A percentile compares a stretch with the other conserved stretches of the same genome.
Conservation (phyloP, 2,888 invertebrate genomes). For the Diachrysia chrysitis region DNA sequence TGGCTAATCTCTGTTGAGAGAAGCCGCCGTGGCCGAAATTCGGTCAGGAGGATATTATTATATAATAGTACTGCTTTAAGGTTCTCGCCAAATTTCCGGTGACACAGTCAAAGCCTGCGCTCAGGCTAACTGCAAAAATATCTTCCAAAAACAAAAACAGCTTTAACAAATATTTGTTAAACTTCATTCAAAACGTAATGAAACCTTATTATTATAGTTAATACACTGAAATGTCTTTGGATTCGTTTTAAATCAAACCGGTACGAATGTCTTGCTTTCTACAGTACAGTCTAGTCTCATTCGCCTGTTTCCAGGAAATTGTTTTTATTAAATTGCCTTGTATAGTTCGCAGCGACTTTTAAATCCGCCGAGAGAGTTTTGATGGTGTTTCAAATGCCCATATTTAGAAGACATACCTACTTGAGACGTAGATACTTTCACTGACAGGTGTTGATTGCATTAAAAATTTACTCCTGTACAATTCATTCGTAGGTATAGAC, state of each 20-base stretch:
- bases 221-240: slow-evolving; percentile 22
- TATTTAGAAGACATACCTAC: not conserved
- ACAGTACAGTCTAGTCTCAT: slow-evolving; percentile 24
- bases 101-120: too few relatives aligned
- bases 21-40: too few relatives aligned
- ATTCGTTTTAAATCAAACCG: slow-evolving; percentile 29
- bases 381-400: not conserved
- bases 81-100: too few relatives aligned
- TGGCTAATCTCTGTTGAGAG: too few relatives aligned
- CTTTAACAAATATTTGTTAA: not conserved
- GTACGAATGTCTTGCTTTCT: slow-evolving; percentile 51
- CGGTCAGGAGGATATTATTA: too few relatives aligned
- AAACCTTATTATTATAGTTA: not conserved
- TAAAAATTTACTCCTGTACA: too few relatives aligned
- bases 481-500: too few relatives aligned
- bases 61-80: too few relatives aligned
- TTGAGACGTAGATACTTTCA: not conserved
- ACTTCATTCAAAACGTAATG: not conserved
- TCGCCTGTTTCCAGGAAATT: slow-evolving; percentile 50
- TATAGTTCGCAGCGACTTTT: slow-evolving; percentile 31
- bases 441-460: not conserved
- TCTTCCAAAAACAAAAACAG: too few relatives aligned
- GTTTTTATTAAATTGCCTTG: slow-evolving; percentile 36
- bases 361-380: slow-evolving; percentile 20
- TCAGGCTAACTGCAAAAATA: too few relatives aligned